Conservation (phyloP, 2,888 invertebrate genomes). For the Pterobdella sp. region DNA sequence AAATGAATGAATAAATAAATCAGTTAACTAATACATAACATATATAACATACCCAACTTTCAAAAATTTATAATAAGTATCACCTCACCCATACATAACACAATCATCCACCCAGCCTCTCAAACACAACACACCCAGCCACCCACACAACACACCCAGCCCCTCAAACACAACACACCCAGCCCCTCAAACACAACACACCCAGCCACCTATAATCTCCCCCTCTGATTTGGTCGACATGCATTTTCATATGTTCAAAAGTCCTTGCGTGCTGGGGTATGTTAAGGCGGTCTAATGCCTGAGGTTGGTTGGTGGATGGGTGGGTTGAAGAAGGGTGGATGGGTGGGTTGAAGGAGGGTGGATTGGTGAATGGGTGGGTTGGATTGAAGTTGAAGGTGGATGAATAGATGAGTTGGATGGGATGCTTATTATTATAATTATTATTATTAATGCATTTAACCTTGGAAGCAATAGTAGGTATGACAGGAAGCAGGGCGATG, state of each 20-base stretch:
- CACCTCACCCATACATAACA: too few relatives aligned
- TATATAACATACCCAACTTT: too few relatives aligned
- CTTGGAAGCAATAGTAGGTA: constrained; percentile 64
- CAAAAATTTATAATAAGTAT: too few relatives aligned
- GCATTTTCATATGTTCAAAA: not conserved
- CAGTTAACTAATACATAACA: not conserved
- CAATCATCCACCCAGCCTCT: too few relatives aligned
- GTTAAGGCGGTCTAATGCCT: constrained; percentile 5
- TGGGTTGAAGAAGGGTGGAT: too few relatives aligned
- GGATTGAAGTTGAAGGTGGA: too few relatives aligned
- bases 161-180: not conserved
- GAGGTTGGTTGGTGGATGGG: not conserved
- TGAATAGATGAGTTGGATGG: too few relatives aligned
- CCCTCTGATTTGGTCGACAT: not conserved
- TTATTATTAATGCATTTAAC: constrained; percentile 32
- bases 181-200: not conserved
- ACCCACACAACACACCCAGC: too few relatives aligned
- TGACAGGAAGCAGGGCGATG: constrained; percentile 74
- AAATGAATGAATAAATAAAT: not conserved
- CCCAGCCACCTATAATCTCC: not conserved
- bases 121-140: too few relatives aligned
- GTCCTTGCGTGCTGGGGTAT: not conserved
- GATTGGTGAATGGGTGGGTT: too few relatives aligned
- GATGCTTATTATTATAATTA: too few relatives aligned
- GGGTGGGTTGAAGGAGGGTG: too few relatives aligned